These are phyloP conservation scores for Phalera bucephala DNA, from an alignment of 2,888 invertebrate genomes.

Conservation along the genomic window DNA sequence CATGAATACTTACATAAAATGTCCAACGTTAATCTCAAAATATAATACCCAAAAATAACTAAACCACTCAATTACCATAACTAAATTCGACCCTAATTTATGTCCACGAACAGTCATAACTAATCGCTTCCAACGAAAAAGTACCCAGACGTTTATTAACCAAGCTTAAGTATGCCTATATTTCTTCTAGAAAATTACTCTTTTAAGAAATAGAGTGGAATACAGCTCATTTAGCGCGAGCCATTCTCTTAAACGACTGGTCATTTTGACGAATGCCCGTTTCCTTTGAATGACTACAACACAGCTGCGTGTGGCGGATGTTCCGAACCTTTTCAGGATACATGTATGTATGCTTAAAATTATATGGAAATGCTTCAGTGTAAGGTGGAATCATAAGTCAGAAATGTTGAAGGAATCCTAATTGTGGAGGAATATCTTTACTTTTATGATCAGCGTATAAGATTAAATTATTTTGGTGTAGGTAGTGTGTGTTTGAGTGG, in stretches of 20 bases:
- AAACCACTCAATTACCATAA: no score
- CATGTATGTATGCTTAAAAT: conserved; percentile 28
- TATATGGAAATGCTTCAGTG: conserved; percentile 25
- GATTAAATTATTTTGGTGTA: no score
- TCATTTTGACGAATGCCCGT: conserved; percentile 8
- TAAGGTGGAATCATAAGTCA: conserved; percentile 19
- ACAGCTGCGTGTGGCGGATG: conserved; percentile 18
- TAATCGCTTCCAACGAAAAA: neutral
- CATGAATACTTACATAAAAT: no score
- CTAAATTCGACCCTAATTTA: conserved; percentile 4
- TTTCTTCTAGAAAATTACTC: conserved; percentile 2
- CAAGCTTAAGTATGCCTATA: neutral
- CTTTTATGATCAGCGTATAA: neutral
- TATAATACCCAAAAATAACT: no score
- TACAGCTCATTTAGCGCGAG: neutral
- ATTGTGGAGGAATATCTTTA: conserved; percentile 2
- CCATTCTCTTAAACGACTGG: conserved; percentile 5
- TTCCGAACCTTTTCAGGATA: conserved; percentile 22
- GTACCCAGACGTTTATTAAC: neutral
- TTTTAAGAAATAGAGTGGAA: neutral
- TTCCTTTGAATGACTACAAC: conserved; percentile 7
- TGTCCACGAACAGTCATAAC: neutral
- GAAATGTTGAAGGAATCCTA: conserved; percentile 5
- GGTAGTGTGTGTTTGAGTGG: no score
- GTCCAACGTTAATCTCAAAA: no score